Evolutionary conservation across 2,113 vertebrate species (phyloP).

Genomic region (Chauna torquata): DNA sequence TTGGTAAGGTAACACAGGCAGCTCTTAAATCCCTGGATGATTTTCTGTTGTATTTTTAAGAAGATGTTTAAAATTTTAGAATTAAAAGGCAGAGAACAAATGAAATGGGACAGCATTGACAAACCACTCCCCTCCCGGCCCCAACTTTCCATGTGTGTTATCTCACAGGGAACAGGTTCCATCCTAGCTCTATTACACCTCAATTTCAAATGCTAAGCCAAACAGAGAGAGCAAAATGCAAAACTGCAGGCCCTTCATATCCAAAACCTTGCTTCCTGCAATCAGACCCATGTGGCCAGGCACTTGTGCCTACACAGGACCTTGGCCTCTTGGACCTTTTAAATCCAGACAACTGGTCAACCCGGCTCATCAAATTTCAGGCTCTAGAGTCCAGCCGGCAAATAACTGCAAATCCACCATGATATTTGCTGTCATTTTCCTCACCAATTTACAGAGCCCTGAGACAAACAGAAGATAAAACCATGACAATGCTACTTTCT

Average conservation of each 20-base stretch:
- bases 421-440: not conserved
- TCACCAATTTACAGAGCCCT: not conserved
- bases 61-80: not conserved
- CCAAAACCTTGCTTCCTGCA: not conserved
- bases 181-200: not conserved
- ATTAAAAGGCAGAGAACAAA: not conserved
- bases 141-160: not conserved
- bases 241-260: not conserved
- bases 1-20: not conserved
- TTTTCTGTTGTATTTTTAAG: not conserved
- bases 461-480: constrained; percentile 9
- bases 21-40: not conserved
- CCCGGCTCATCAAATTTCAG: not conserved
- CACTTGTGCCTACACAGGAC: not conserved
- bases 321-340: no score
- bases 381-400: not conserved
- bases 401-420: not conserved
- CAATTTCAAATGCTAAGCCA: not conserved
- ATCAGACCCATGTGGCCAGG: not conserved
- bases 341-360: not conserved
- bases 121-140: not conserved
- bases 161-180: not conserved
- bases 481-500: not conserved
- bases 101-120: not conserved
- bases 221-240: not conserved